Evolutionary conservation across 2,797 vertebrate species (phyloP).

Genomic region (Aldrovandia affinis): DNA sequence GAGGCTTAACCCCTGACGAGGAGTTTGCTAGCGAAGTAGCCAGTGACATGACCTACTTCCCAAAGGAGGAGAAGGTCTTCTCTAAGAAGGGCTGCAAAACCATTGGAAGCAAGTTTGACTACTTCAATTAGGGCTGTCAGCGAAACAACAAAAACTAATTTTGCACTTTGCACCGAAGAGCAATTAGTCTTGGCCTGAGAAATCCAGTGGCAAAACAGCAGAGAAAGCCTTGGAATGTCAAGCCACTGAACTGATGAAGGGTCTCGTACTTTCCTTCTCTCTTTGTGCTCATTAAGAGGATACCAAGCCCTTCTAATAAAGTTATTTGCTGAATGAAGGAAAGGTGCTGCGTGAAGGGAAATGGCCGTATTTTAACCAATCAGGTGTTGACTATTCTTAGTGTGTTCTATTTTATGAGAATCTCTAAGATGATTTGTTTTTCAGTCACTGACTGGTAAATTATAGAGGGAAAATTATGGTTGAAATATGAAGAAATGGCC

Average conservation of each 20-base stretch:
- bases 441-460: neutral
- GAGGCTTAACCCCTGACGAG: constrained; percentile 11
- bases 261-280: neutral
- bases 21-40: constrained; percentile 73
- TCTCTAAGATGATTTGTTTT: neutral
- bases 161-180: neutral
- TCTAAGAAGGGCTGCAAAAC: constrained; percentile 92
- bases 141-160: neutral
- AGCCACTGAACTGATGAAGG: neutral
- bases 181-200: neutral
- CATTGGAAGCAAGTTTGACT: constrained; percentile 82
- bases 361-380: neutral
- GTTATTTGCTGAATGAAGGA: neutral
- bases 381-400: neutral
- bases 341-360: neutral
- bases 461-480: too few species aligned
- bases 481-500: neutral
- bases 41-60: constrained; percentile 83
- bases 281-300: neutral
- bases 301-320: neutral
- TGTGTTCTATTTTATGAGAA: neutral
- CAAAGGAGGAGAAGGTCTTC: constrained; percentile 81
- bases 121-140: constrained; percentile 64
- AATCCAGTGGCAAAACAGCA: neutral
- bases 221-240: neutral